These are phyloP conservation scores for Cryptotermes secundus DNA, from an alignment of 1,140 invertebrate genomes.

Conservation along the genomic window DNA sequence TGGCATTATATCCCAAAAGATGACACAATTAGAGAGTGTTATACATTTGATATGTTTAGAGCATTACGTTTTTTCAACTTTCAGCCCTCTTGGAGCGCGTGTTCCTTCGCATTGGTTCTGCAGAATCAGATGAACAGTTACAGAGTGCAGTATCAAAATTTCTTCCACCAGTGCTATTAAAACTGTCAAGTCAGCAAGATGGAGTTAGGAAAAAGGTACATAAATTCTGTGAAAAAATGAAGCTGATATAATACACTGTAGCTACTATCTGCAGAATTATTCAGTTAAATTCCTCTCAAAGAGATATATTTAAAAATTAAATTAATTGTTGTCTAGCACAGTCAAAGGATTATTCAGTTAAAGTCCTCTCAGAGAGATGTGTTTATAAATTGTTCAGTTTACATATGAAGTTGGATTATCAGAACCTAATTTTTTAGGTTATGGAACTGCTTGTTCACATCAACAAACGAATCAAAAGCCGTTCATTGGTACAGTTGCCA, in stretches of 20 bases:
- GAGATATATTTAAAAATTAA: too few species aligned
- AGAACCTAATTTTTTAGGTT: constrained; percentile 56
- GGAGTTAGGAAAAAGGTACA: constrained; percentile 76
- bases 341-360: too few species aligned
- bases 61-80: too few species aligned
- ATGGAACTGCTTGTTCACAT: constrained; percentile 93
- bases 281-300: too few species aligned
- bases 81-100: constrained; percentile 83
- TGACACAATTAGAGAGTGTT: too few species aligned
- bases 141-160: constrained; percentile 81
- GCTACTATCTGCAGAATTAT: too few species aligned
- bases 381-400: too few species aligned
- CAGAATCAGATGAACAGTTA: constrained; percentile 85
- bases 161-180: constrained; percentile 83
- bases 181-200: constrained; percentile 82
- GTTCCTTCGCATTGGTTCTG: constrained; percentile 81
- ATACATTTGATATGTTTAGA: too few species aligned
- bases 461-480: constrained; percentile 83
- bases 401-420: too few species aligned
- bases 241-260: neutral
- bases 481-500: constrained; percentile 80
- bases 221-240: neutral
- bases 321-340: too few species aligned
- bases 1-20: too few species aligned
- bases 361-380: too few species aligned